Conservation (phyloP, 2,113 vertebrate species). For the Amia ocellicauda region DNA sequence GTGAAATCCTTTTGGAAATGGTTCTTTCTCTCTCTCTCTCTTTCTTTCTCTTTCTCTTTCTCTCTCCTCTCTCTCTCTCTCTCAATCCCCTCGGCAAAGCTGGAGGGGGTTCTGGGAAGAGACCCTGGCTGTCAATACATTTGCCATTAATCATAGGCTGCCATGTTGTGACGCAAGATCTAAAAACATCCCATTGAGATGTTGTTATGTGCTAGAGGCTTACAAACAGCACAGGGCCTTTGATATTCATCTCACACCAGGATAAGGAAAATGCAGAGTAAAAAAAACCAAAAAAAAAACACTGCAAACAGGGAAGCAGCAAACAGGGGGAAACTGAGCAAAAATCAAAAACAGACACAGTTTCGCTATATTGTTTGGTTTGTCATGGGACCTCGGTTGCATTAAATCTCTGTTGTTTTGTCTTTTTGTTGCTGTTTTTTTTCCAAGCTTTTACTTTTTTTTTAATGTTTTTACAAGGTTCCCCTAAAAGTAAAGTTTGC, state of each 20-base stretch:
- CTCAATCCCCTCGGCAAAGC: slow-evolving; percentile 46
- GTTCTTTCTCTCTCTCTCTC: slow-evolving; percentile 4
- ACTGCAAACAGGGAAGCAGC: slow-evolving; percentile 66
- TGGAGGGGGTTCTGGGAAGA: slow-evolving; percentile 53
- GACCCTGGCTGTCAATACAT: slow-evolving; percentile 58
- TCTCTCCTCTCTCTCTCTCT: slow-evolving; percentile 5
- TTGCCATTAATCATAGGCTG: slow-evolving; percentile 68
- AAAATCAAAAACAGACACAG: slow-evolving; percentile 82
- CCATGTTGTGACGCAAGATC: slow-evolving; percentile 66
- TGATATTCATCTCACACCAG: slow-evolving; percentile 86
- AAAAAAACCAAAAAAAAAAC: slow-evolving; percentile 36
- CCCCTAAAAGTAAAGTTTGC: slow-evolving; percentile 58
- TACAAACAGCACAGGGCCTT: slow-evolving; percentile 72
- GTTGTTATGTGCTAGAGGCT: slow-evolving; percentile 72
- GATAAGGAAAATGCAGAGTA: slow-evolving; percentile 78
- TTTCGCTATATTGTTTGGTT: slow-evolving; percentile 74
- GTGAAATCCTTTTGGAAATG: slow-evolving; percentile 20
- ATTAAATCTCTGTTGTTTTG: slow-evolving; percentile 75
- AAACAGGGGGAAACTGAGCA: slow-evolving; percentile 60
- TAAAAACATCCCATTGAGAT: slow-evolving; percentile 74
- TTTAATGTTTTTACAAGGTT: slow-evolving; percentile 57
- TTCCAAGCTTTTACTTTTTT: slow-evolving; percentile 32
- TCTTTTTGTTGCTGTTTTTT: slow-evolving; percentile 62
- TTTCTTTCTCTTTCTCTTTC: slow-evolving; percentile 14
- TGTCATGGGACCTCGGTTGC: slow-evolving; percentile 74